Evolutionary conservation across 2,113 vertebrate species (phyloP).

Genomic region (Malurus elegans): DNA sequence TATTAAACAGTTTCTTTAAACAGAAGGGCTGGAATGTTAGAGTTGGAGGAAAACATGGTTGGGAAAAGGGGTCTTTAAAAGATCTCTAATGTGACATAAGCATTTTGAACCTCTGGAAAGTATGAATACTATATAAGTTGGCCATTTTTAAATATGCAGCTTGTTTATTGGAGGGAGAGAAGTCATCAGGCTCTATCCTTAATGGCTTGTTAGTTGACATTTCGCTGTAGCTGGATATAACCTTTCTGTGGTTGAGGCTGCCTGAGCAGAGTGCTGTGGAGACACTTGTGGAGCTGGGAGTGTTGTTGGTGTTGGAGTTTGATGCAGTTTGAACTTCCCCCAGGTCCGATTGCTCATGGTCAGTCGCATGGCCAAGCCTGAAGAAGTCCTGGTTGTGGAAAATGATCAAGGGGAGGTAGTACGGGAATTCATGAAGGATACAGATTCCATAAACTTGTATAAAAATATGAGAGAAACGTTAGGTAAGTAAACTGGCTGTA

Average conservation of each 20-base stretch:
- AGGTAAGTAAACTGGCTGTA: constrained; percentile 76
- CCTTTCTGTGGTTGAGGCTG: background rate
- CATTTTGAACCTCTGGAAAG: background rate
- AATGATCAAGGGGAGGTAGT: constrained; percentile 99
- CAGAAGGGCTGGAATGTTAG: background rate
- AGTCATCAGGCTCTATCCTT: background rate
- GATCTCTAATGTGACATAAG: fast-evolving
- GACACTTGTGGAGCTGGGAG: background rate
- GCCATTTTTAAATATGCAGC: fast-evolving
- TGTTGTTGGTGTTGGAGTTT: background rate
- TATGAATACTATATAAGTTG: fast-evolving
- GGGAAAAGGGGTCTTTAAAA: background rate
- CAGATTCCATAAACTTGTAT: constrained; percentile 98
- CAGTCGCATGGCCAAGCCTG: constrained; percentile 98
- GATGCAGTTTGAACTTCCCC: background rate
- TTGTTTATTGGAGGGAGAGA: background rate
- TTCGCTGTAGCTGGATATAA: fast-evolving
- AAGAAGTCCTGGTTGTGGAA: constrained; percentile 97
- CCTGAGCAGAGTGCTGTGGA: background rate
- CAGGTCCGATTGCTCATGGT: constrained; percentile 98
- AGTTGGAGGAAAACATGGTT: background rate
- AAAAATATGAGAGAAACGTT: constrained; percentile 99
- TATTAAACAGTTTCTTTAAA: background rate
- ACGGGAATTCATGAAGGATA: constrained; percentile 99
- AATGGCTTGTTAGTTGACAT: background rate